Evolutionary conservation across 2,888 invertebrate species (phyloP).

Genomic region (Metallyticus violacea): DNA sequence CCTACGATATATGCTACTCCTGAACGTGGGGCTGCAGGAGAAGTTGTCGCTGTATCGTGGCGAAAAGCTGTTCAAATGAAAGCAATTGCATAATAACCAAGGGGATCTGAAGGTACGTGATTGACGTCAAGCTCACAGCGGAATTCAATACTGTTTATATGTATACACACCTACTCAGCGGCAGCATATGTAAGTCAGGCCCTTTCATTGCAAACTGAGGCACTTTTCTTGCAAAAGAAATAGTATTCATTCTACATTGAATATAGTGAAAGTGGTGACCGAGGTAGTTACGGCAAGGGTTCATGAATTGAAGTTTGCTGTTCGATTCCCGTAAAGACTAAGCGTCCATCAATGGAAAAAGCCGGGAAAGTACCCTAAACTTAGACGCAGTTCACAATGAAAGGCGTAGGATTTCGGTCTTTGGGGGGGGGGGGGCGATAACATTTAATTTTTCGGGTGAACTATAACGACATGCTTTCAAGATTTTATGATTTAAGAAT

Average conservation of each 20-base stretch:
- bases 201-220: neutral
- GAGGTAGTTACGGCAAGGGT: no score
- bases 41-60: neutral
- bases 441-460: no score
- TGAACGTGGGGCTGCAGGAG: neutral
- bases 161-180: neutral
- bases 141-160: neutral
- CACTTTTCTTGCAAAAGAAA: neutral
- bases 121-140: neutral
- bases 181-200: neutral
- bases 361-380: no score
- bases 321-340: no score
- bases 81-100: no score
- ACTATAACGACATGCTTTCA: no score
- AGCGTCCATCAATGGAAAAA: no score
- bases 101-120: neutral
- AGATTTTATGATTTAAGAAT: no score
- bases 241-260: neutral
- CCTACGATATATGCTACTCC: neutral
- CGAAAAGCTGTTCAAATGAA: neutral
- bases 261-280: neutral
- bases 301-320: no score
- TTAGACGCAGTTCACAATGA: no score
- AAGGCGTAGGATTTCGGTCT: no score
- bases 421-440: no score